phyloP scores from a whole-genome alignment of 2,888 invertebrate genomes.

The Flexamia atlantica region DNA sequence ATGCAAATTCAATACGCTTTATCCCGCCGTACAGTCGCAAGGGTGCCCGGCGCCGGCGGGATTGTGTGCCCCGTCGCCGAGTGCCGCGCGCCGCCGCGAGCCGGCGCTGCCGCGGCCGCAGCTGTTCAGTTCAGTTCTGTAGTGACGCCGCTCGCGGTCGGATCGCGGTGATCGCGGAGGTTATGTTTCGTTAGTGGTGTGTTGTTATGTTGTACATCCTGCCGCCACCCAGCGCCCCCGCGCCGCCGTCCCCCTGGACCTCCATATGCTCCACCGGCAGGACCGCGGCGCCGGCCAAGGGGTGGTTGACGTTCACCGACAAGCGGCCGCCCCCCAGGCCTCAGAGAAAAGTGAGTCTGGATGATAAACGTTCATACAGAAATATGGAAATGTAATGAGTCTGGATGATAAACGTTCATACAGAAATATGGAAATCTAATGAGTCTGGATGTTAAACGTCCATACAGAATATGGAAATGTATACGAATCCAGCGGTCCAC shows the following conservation, averaged over 20 bases:
- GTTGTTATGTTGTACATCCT: constrained; percentile 76
- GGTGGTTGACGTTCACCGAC: constrained; percentile 56
- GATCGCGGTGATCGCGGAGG: constrained; percentile 44
- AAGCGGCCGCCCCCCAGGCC: constrained; percentile 57
- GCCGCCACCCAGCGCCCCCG: constrained; percentile 74
- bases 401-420: too few species aligned
- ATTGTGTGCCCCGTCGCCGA: background rate
- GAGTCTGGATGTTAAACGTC: constrained; percentile 6
- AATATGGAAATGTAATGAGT: too few species aligned
- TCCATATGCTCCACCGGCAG: constrained; percentile 69
- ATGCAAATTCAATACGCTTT: too few species aligned
- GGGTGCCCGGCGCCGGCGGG: background rate
- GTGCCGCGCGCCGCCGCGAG: background rate
- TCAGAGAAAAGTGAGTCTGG: constrained; percentile 53
- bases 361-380: too few species aligned
- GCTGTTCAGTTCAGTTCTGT: background rate
- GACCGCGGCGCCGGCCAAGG: constrained; percentile 71
- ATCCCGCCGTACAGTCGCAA: background rate
- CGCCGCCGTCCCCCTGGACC: constrained; percentile 64
- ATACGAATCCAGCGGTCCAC: too few species aligned
- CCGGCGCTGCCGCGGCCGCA: background rate
- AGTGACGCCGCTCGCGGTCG: constrained; percentile 17
- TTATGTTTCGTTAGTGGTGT: constrained; percentile 19
- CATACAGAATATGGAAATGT: too few species aligned
- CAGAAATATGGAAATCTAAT: too few species aligned